phyloP scores from a whole-genome alignment of 2,113 vertebrate genomes.

The Chamaetylas fuelleborni region DNA sequence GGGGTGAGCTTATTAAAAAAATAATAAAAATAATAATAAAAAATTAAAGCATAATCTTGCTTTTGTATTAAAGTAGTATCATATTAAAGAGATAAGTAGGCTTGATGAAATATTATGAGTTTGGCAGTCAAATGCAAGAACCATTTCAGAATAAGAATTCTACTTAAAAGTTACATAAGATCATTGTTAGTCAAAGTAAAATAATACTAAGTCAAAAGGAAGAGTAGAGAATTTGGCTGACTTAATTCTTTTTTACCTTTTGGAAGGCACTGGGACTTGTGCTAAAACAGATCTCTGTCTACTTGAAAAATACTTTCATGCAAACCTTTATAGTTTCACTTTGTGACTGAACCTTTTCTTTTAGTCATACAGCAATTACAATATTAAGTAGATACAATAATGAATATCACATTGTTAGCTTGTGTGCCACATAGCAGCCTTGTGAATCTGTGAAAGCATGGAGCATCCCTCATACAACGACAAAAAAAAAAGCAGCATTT shows the following conservation, averaged over 20 bases:
- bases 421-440: neutral
- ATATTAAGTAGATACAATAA: neutral
- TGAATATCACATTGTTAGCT: neutral
- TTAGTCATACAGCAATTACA: neutral
- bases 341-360: neutral
- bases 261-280: neutral
- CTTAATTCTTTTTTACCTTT: neutral
- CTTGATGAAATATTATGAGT: neutral
- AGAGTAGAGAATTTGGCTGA: neutral
- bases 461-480: neutral
- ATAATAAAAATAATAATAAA: neutral
- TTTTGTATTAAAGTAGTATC: neutral
- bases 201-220: neutral
- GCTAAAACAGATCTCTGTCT: neutral
- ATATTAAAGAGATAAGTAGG: neutral
- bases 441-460: neutral
- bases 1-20: neutral
- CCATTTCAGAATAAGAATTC: neutral
- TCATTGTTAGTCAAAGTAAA: neutral
- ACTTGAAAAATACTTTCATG: neutral
- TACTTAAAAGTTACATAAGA: neutral
- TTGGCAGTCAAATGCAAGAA: neutral
- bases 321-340: neutral
- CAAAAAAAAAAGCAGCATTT: neutral
- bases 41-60: neutral